Conservation (phyloP, 2,113 vertebrate genomes). For the Rhea americana region DNA sequence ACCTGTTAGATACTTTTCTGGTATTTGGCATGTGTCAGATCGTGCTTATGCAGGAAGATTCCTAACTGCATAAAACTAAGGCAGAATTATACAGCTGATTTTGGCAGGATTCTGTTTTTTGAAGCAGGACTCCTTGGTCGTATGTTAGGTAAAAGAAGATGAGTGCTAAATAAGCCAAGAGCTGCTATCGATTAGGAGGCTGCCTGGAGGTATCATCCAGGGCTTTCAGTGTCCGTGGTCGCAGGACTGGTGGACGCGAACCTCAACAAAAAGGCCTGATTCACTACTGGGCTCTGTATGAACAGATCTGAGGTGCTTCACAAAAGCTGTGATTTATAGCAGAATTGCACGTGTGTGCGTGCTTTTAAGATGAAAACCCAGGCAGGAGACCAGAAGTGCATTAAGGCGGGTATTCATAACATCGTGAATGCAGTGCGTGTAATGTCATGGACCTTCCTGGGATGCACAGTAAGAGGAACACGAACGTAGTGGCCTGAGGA, state of each 20-base stretch:
- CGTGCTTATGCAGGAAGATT: neutral
- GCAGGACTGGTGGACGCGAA: neutral
- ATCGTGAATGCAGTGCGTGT: neutral
- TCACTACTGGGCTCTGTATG: neutral
- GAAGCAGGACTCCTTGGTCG: neutral
- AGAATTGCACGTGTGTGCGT: accelerated
- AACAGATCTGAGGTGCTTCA: accelerated
- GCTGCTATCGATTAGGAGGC: neutral
- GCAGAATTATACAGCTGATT: neutral
- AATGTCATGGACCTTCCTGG: neutral
- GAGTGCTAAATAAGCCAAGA: neutral
- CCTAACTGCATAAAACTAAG: neutral
- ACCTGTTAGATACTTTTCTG: neutral
- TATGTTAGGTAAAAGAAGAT: accelerated
- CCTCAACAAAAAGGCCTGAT: accelerated
- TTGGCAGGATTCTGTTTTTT: neutral
- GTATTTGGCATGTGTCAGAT: neutral
- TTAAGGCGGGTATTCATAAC: neutral
- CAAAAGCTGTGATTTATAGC: neutral
- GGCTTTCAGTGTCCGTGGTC: neutral
- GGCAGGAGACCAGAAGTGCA: neutral
- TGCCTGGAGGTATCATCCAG: neutral
- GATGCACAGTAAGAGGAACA: neutral
- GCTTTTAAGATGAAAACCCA: accelerated
- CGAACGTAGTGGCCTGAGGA: neutral